Base-by-base conservation (phyloP, 1,140 invertebrate species). In the Cardiocondyla obscurior region DNA sequence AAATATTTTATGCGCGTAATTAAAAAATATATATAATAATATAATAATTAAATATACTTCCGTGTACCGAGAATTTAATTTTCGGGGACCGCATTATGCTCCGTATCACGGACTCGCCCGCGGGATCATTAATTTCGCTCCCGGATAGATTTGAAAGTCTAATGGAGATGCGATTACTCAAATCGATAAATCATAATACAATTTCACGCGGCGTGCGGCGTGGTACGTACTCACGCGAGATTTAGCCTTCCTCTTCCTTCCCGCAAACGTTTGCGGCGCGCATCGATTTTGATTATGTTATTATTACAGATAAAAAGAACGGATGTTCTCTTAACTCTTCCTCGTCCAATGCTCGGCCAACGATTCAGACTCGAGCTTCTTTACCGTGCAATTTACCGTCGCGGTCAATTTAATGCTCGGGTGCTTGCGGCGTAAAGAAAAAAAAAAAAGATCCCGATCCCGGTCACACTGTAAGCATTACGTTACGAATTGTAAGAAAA, bases 321-420 rank as follows among this genome's bases (percentile, higher is more conserved):
- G 4, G 51, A 36, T 36, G 12, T 51, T 53, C n/a, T n/a, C 19
- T 77, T 10, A 28, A 69, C 22, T 19, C n/a, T 53, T 1, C 51
- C 42, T 25, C 33, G 7, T 25, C 28, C 57, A 28, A 46, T 22
- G 57, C 72, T 44, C 70, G 3, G n/a, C n/a, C 53, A 39, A 12
- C 58, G 25, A 39, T 58, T 74, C 42, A 39, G n/a, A 33, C 60
- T 51, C 74, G 33, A 16, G 19, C n/a, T 67, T 79, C 46, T 69
- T 69, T 65, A 19, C 60, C 33, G 28, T 55, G 22, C 36, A 67
- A 79, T 79, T 79, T 69, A 79, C 46, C 30, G 42, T 8, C 58
- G 73, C 58, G 19, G 25, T 69, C 74, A 79, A 79, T 79, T 79
- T 79, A 79, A 79, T 19, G 74, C 30, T 69, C 4, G 60, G 74